These are phyloP conservation scores for Sphaerodactylus townsendi DNA, from an alignment of 2,113 vertebrate species.

Conservation along the genomic window DNA sequence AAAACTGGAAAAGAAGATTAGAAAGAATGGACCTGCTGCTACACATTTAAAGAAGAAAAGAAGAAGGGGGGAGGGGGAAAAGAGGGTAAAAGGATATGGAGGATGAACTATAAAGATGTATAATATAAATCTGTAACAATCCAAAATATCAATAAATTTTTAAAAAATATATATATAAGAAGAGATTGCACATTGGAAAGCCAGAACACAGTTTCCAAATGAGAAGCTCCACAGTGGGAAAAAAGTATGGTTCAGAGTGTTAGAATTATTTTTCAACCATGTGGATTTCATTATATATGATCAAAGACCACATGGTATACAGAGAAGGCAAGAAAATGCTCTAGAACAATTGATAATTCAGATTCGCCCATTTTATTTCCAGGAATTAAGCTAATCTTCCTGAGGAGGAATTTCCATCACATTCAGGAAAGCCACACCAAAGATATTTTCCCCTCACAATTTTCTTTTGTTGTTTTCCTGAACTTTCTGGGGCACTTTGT, in stretches of 20 bases:
- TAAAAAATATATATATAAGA: too few species aligned
- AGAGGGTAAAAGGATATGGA: too few species aligned
- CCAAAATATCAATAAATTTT: too few species aligned
- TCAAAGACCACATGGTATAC: neutral
- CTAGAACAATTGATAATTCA: neutral
- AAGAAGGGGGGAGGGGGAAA: too few species aligned
- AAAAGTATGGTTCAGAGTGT: neutral
- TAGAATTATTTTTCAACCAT: neutral
- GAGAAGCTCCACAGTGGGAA: neutral
- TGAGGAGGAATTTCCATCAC: neutral
- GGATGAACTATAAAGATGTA: too few species aligned
- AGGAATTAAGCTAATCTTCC: neutral
- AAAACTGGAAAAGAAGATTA: too few species aligned
- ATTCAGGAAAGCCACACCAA: neutral
- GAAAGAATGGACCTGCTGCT: too few species aligned
- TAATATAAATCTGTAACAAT: too few species aligned
- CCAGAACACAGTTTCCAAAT: neutral
- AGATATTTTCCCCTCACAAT: neutral
- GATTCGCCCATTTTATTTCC: neutral
- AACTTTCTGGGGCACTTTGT: too few species aligned
- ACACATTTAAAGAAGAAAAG: too few species aligned
- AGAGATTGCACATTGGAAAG: neutral
- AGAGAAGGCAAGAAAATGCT: neutral
- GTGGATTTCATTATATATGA: slow-evolving; percentile 1
- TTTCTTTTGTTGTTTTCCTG: neutral